Conservation (phyloP, 64 coral and sea anemone genomes). For the Porites australiensis region DNA sequence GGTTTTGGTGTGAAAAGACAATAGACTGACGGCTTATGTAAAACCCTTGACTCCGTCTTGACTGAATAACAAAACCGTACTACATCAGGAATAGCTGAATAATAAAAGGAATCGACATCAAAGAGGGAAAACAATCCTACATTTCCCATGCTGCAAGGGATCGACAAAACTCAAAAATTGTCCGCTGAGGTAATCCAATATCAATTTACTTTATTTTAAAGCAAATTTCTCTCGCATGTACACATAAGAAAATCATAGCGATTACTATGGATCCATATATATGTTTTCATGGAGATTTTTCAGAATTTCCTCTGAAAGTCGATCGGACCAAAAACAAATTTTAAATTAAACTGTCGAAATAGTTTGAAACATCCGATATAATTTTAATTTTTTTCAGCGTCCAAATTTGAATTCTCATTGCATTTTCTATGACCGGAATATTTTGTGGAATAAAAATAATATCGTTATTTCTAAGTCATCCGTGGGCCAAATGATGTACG, state of each 20-base stretch:
- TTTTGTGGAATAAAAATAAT: no score
- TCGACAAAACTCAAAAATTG: not conserved
- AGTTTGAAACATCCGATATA: not conserved
- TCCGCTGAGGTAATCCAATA: not conserved
- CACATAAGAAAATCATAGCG: not conserved
- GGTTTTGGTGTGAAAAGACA: not conserved
- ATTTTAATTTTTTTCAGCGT: not conserved
- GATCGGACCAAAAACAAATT: not conserved
- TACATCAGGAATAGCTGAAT: not conserved
- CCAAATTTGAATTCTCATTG: not conserved
- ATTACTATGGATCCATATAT: not conserved
- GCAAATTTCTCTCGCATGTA: not conserved
- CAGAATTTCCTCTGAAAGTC: no score
- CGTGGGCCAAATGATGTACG: no score
- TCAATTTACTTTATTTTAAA: not conserved
- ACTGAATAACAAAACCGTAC: not conserved
- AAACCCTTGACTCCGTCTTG: not conserved
- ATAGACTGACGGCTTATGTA: not conserved
- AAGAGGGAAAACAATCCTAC: not conserved
- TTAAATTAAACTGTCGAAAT: not conserved
- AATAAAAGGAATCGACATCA: not conserved
- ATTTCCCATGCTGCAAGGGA: not conserved
- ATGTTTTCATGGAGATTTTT: no score
- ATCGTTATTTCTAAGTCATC: no score
- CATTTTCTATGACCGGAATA: no score